phyloP scores from a whole-genome alignment of 2,113 vertebrate genomes.

The Dicaeum eximium region DNA sequence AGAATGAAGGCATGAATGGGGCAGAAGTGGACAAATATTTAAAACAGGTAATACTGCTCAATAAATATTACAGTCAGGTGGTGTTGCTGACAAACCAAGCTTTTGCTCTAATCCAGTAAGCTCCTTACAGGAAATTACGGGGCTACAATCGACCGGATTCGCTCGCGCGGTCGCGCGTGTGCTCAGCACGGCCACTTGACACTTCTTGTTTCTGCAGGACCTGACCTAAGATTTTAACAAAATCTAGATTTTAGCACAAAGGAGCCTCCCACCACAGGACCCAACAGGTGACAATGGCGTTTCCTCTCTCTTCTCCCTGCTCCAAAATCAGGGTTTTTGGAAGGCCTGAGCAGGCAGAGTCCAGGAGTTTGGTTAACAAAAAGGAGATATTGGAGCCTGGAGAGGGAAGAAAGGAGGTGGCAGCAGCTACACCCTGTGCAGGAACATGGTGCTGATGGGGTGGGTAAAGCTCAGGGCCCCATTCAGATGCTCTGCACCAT shows the following conservation, averaged over 20 bases:
- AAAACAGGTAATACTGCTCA: conserved; percentile 41
- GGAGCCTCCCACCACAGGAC: background rate
- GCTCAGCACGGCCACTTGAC: background rate
- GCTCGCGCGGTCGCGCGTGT: background rate
- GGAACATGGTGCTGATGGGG: fast-evolving
- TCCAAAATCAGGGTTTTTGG: background rate
- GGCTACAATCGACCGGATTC: background rate
- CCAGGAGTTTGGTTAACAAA: background rate
- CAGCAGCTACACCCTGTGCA: background rate
- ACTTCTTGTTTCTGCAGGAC: background rate
- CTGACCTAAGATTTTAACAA: background rate
- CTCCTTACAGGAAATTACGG: conserved; percentile 64
- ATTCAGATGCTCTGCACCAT: background rate
- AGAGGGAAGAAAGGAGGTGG: background rate
- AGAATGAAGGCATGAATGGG: background rate
- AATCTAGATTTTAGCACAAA: background rate
- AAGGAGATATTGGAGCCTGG: fast-evolving
- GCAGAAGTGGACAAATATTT: conserved; percentile 8
- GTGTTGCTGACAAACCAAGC: conserved; percentile 54
- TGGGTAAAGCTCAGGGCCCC: background rate
- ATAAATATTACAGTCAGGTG: conserved; percentile 39
- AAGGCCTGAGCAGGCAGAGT: background rate
- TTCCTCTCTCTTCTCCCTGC: background rate
- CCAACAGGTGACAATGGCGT: fast-evolving
- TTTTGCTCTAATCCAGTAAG: conserved; percentile 67